Evolutionary conservation across 1,140 invertebrate species (phyloP).

Genomic region (Schlechtendalia chinensis): DNA sequence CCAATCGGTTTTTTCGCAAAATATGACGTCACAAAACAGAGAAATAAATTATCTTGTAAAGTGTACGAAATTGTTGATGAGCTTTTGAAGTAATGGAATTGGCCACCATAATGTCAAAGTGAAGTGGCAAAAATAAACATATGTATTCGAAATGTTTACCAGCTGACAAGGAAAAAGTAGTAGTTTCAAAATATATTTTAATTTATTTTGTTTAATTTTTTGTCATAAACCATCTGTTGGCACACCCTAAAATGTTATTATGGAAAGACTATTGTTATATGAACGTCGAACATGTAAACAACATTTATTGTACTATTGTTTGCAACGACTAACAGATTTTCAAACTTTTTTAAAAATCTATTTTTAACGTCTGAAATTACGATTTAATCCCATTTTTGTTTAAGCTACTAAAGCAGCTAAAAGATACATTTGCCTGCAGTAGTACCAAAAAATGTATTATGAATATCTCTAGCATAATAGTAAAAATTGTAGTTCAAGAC

Average conservation of each 20-base stretch:
- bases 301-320: not conserved
- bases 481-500: not conserved
- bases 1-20: too few species aligned
- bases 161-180: not conserved
- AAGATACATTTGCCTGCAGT: too few species aligned
- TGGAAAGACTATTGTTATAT: not conserved
- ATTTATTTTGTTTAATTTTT: not conserved
- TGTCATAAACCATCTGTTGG: conserved; percentile 30
- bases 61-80: not conserved
- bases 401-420: too few species aligned
- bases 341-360: not conserved
- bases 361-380: not conserved
- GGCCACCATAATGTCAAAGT: not conserved
- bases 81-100: not conserved
- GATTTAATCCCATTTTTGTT: too few species aligned
- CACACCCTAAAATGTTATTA: not conserved
- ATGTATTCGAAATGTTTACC: not conserved
- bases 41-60: too few species aligned
- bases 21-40: too few species aligned
- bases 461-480: too few species aligned
- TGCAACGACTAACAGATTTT: not conserved
- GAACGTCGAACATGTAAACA: not conserved
- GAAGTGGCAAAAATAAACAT: not conserved
- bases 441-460: too few species aligned
- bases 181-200: not conserved